These are phyloP conservation scores for Oreonectes daqikongensis DNA, from an alignment of 2,797 vertebrate genomes.

Conservation along the genomic window DNA sequence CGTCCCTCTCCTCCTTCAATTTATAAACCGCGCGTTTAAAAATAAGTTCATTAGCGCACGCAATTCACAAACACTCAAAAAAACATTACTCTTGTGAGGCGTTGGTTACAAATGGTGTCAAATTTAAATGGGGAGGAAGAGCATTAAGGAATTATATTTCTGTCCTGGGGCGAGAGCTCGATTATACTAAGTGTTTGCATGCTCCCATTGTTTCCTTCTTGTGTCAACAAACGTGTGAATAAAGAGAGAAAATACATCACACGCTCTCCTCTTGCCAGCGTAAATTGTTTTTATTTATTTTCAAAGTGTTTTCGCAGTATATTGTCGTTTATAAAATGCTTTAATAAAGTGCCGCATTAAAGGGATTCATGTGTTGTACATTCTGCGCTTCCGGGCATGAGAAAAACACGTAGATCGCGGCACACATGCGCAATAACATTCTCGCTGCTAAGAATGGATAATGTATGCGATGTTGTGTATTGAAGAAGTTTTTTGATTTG, in stretches of 20 bases:
- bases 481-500: not conserved
- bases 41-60: conserved; percentile 63
- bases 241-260: conserved; percentile 63
- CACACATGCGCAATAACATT: not conserved
- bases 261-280: conserved; percentile 43
- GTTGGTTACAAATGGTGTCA: conserved; percentile 66
- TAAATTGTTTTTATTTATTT: conserved; percentile 60
- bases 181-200: conserved; percentile 64
- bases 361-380: conserved; percentile 47
- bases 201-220: conserved; percentile 59
- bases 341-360: conserved; percentile 60
- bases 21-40: conserved; percentile 61
- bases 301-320: conserved; percentile 55
- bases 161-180: conserved; percentile 55
- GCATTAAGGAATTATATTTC: conserved; percentile 58
- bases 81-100: conserved; percentile 63
- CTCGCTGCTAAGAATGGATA: not conserved
- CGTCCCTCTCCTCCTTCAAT: conserved; percentile 51
- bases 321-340: conserved; percentile 60
- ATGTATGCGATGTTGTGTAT: conserved; percentile 11
- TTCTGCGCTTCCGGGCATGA: not conserved
- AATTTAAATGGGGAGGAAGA: conserved; percentile 67
- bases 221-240: conserved; percentile 64
- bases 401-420: not conserved
- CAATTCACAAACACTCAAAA: conserved; percentile 68